Evolutionary conservation across 2,797 vertebrate species (phyloP), one percentile per base, ranked within the genome.

Genomic region (Atherinosoma microstoma): DNA sequence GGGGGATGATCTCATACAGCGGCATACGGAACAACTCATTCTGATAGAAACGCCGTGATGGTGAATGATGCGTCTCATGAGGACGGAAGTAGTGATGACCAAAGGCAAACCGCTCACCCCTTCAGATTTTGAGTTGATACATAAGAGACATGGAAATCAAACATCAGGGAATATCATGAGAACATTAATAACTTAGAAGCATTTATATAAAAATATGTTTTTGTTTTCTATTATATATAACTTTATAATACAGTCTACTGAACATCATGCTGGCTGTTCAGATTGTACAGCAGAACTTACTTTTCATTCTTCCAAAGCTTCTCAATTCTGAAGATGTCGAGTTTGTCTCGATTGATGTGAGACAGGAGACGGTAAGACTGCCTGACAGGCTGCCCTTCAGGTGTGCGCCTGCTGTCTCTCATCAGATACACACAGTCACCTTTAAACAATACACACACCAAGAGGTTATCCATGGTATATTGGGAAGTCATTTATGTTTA

Each of bases 371-470:
- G 95, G 76, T 99, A 99, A 0, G 98, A 99, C 84, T 99, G 98
- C 4, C 98, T 94, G 47, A 99, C 95, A 0, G 97, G 97, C 89
- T 99, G 98, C 15, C 98, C 98, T 49, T 99, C 98, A 0, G 96
- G 94, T 1, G 97, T 96, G 60, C 98, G 95, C 20, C 98, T 95
- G 92, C 97, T 99, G 91, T 99, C 98, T 66, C 98, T 93, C 98
- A 99, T 99, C 87, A 99, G 94, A 89, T 99, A 99, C 12, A 99
- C 98, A n/a, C 98, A 99, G 80, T 99, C 97, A 72, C 98, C 98
- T 99, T 91, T n/a, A 79, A 72, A 73, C 38, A 67, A 72, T 53
- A 73, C 70, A 79, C 29, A 78, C 24, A 45, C 49, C 11, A 35
- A 62, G 45, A 70, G 8, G 58, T 79, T 64, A 65, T 29, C 30